Conservation (phyloP, 2,113 vertebrate species). For the Phylloscopus trochiloides region DNA sequence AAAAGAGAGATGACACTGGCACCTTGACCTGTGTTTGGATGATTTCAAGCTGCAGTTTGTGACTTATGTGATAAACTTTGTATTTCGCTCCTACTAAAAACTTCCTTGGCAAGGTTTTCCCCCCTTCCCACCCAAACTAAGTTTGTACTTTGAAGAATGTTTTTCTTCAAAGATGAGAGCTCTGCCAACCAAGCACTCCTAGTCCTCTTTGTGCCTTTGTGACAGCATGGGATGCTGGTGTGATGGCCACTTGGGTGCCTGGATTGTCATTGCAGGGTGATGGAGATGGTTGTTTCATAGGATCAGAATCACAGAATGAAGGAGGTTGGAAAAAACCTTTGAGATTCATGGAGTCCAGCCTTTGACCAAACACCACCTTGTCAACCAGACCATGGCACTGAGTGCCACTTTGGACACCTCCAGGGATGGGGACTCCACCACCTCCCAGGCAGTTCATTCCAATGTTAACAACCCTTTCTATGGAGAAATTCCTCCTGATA, state of each 20-base stretch:
- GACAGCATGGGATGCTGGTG: neutral
- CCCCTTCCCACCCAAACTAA: neutral
- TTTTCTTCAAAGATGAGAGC: neutral
- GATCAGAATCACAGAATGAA: neutral
- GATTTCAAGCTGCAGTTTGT: neutral
- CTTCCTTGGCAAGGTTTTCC: neutral
- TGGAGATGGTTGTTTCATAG: neutral
- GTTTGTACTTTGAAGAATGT: neutral
- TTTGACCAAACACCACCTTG: neutral
- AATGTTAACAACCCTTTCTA: neutral
- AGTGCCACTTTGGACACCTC: neutral
- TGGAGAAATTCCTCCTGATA: neutral
- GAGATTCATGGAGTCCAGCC: neutral
- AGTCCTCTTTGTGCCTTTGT: neutral
- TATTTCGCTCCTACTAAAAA: neutral
- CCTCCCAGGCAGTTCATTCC: neutral
- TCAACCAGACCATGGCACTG: neutral
- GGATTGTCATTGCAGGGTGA: rapidly evolving
- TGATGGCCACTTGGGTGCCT: neutral
- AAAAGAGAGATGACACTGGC: neutral
- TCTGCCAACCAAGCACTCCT: neutral
- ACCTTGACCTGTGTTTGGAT: neutral
- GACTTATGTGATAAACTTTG: rapidly evolving
- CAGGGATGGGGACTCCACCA: neutral
- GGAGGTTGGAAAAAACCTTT: neutral